Base-by-base conservation (phyloP, 2,888 invertebrate genomes). In the Amorpha juglandis region DNA sequence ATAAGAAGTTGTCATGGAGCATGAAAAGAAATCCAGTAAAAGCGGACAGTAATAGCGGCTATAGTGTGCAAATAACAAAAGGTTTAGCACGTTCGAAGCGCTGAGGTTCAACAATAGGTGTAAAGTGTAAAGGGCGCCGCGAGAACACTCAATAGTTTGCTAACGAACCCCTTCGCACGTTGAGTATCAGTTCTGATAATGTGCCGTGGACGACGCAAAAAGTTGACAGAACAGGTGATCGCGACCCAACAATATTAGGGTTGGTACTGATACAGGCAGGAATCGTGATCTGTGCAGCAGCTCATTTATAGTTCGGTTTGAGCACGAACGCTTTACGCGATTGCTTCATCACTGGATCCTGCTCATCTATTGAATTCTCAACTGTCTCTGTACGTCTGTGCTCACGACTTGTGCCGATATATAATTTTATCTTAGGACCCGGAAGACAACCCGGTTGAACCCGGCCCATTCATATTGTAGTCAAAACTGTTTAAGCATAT, bases 131-230 rank as follows among this genome's bases (percentile, higher is more conserved):
- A 64, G 27, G 50, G 58, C 50, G 33, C 73, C 77, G 72, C 70
- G 64, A 69, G 69, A 65, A 68, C 71, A 69, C 65, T 81, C 75
- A 81, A 82, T 79, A 69, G 75, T 65, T 67, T 68, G 68, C 76
- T 83, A 83, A 83, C 83, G 84, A 83, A 82, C 69, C 58, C 63
- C 75, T 74, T 74, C 69, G 72, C 71, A 71, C 68, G 69, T 74
- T 47, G 65, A 67, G 66, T 65, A 65, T 64, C 64, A 58, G 16
- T 55, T 55, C 64, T 58, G 55, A 55, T 55, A 35, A n/a, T 42
- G 19, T 33, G 38, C 6, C 19, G 58, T 12, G 19, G 19, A 16
- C 42, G 38, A 21, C 42, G 38, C 58, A 19, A 58, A 58, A 58
- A 58, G 58, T 1, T 21, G 11, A 19, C 19, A 35, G 42, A 42